phyloP scores from a whole-genome alignment of 2,797 vertebrate genomes.

The Miichthys miiuy region DNA sequence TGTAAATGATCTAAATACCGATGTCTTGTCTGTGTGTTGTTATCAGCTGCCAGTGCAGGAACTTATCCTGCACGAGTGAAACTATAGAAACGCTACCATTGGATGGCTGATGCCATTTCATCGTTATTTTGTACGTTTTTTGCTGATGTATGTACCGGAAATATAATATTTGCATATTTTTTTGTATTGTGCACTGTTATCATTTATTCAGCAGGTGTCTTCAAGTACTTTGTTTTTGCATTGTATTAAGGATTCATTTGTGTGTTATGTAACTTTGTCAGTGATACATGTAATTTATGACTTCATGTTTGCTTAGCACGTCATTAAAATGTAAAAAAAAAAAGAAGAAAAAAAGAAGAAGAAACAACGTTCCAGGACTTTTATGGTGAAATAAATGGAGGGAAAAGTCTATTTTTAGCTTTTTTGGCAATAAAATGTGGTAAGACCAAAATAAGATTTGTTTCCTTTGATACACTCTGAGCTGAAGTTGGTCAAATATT shows the following conservation, averaged over 20 bases:
- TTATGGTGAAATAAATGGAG: slow-evolving; percentile 30
- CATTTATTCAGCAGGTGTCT: slow-evolving; percentile 62
- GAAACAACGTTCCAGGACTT: slow-evolving; percentile 13
- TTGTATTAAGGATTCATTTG: slow-evolving; percentile 51
- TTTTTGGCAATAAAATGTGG: slow-evolving; percentile 55
- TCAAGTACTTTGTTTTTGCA: slow-evolving; percentile 60
- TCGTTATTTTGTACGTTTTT: slow-evolving; percentile 45
- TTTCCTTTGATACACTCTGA: slow-evolving; percentile 24
- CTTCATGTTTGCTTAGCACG: slow-evolving; percentile 68
- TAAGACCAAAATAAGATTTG: slow-evolving; percentile 12
- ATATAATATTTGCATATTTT: slow-evolving; percentile 57
- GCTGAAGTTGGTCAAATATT: background rate
- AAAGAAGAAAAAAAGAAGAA: background rate
- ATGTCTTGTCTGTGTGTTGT: slow-evolving; percentile 38
- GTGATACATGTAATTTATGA: slow-evolving; percentile 79
- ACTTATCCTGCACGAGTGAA: slow-evolving; percentile 32
- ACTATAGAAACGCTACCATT: slow-evolving; percentile 33
- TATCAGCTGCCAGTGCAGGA: slow-evolving; percentile 36
- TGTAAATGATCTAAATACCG: slow-evolving; percentile 53
- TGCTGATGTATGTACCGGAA: slow-evolving; percentile 50
- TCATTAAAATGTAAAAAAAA: slow-evolving; percentile 59
- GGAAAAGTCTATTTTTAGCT: slow-evolving; percentile 19
- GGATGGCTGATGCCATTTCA: slow-evolving; percentile 45
- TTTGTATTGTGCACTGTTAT: slow-evolving; percentile 65
- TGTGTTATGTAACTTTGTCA: slow-evolving; percentile 70